phyloP scores from a whole-genome alignment of 2,797 vertebrate species.

The Meda fulgida region DNA sequence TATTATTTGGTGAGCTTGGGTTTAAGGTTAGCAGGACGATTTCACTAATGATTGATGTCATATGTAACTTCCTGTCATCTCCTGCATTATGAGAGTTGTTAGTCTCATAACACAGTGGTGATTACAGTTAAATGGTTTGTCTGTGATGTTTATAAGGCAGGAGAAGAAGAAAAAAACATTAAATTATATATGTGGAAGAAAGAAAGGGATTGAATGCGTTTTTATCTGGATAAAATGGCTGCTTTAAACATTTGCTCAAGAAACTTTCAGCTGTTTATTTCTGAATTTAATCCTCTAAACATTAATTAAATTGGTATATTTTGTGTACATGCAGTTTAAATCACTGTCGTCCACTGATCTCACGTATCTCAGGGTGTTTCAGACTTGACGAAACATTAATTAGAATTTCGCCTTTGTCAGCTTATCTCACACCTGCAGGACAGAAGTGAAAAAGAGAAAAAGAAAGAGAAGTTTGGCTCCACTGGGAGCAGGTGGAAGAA shows the following conservation, averaged over 20 bases:
- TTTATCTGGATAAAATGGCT: slow-evolving; percentile 46
- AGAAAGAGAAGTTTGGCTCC: not conserved
- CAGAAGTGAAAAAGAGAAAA: slow-evolving; percentile 21
- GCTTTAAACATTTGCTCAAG: slow-evolving; percentile 59
- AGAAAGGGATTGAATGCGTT: slow-evolving; percentile 61
- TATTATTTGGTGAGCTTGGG: not conserved
- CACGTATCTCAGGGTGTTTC: slow-evolving; percentile 61
- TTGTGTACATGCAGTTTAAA: slow-evolving; percentile 41
- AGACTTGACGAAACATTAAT: slow-evolving; percentile 65
- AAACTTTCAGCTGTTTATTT: slow-evolving; percentile 66
- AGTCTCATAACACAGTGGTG: slow-evolving; percentile 50
- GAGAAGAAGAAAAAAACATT: slow-evolving; percentile 30
- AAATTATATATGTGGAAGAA: slow-evolving; percentile 63
- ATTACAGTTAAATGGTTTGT: slow-evolving; percentile 60
- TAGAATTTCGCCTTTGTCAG: slow-evolving; percentile 56
- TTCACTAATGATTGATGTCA: slow-evolving; percentile 48
- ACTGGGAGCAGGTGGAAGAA: not conserved
- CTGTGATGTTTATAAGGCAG: slow-evolving; percentile 43
- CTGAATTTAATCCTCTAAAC: slow-evolving; percentile 68
- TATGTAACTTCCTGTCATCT: slow-evolving; percentile 20
- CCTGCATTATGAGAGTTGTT: slow-evolving; percentile 23
- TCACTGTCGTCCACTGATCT: slow-evolving; percentile 52
- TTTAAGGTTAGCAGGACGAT: not conserved
- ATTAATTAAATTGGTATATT: slow-evolving; percentile 67
- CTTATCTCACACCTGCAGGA: slow-evolving; percentile 65